A percentile compares a stretch with the other conserved stretches of the same genome.
phyloP scores from a whole-genome alignment of 2,797 vertebrate species.

The Scarus forsteni region DNA sequence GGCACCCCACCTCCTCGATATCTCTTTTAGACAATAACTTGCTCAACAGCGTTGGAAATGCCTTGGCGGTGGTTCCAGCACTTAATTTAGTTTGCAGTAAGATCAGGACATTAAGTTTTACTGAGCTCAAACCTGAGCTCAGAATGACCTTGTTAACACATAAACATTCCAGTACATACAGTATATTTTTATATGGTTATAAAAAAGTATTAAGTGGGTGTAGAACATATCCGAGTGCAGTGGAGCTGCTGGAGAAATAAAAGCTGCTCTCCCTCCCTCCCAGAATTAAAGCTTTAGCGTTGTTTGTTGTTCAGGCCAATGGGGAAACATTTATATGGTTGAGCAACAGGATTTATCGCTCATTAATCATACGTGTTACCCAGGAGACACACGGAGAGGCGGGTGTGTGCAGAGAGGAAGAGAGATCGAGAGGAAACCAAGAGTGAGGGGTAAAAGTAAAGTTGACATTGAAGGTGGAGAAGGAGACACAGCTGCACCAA shows the following conservation, averaged over 20 bases:
- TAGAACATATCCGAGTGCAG: not conserved
- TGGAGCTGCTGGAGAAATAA: conserved; percentile 9
- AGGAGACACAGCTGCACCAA: conserved; percentile 49
- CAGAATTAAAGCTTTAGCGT: not conserved
- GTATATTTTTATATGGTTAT: not conserved
- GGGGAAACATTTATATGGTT: conserved; percentile 44
- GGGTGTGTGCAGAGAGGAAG: not conserved
- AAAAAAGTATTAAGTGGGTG: not conserved
- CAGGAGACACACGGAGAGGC: conserved; percentile 13
- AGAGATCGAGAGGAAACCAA: not conserved
- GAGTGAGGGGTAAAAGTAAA: not conserved
- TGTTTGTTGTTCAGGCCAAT: conserved; percentile 8
- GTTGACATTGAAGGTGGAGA: conserved; percentile 14
- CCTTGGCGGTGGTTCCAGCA: too few relatives aligned
- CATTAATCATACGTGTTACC: conserved; percentile 55
- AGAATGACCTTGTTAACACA: not conserved
- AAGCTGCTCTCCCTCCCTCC: not conserved
- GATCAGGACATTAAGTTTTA: too few relatives aligned
- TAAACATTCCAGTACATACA: not conserved
- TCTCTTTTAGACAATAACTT: too few relatives aligned
- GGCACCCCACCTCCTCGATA: too few relatives aligned
- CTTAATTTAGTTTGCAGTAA: too few relatives aligned
- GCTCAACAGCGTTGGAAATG: too few relatives aligned
- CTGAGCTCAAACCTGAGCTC: not conserved
- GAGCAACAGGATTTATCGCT: conserved; percentile 45